phyloP scores from a whole-genome alignment of 2,113 vertebrate species.

The Macroglossus sobrinus region DNA sequence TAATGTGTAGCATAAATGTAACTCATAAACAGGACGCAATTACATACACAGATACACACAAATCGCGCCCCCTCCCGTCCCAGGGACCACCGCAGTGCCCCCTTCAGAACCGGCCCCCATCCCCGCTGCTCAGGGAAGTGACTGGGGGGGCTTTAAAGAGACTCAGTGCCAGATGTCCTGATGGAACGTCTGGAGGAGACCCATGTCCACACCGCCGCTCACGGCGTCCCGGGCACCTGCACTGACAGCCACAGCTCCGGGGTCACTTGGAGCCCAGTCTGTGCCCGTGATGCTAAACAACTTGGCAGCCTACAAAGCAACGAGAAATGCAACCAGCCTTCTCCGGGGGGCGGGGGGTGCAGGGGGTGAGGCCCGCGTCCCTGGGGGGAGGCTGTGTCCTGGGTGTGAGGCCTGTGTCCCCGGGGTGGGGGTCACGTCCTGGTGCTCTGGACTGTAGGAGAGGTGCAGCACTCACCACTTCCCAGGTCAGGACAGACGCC shows the following conservation, averaged over 20 bases:
- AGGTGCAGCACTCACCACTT: accelerated
- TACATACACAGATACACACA: too few relatives aligned
- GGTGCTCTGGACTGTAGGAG: too few relatives aligned
- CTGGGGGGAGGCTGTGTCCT: neutral
- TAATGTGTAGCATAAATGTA: neutral
- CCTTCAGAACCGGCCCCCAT: neutral
- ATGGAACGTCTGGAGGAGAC: neutral
- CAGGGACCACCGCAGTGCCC: neutral
- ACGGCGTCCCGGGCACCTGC: neutral
- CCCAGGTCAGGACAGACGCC: accelerated
- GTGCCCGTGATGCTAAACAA: accelerated
- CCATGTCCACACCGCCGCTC: accelerated
- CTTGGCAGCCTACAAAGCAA: accelerated
- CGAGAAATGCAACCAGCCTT: neutral
- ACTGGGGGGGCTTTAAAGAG: neutral
- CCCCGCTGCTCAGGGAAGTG: neutral
- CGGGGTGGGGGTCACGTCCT: neutral
- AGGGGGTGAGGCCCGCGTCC: accelerated
- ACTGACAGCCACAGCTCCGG: neutral
- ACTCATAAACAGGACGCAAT: neutral
- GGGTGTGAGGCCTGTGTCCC: neutral
- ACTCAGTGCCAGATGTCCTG: neutral
- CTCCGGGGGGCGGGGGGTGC: accelerated
- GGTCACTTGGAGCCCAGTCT: accelerated
- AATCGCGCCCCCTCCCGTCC: too few relatives aligned